Base-by-base conservation (phyloP, 2,888 invertebrate species). In the Ryuthela nishihirai region DNA sequence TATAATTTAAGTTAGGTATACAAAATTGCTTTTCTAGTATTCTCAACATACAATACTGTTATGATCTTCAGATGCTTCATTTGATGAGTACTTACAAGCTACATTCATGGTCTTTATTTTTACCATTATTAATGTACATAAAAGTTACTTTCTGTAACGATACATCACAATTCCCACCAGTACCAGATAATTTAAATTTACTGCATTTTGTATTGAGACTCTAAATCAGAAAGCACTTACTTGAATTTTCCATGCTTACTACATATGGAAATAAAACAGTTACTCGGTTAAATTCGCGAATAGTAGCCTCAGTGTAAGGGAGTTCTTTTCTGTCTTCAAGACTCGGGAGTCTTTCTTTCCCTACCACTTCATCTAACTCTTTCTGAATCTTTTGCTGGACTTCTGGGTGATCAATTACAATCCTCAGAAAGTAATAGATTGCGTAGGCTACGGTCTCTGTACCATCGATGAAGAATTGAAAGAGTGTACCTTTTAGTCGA, bases 181-280 rank as follows among this genome's bases (percentile, higher is more conserved):
- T n/a, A n/a, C n/a, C n/a, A n/a, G n/a, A n/a, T n/a, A n/a, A n/a
- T n/a, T n/a, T n/a, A n/a, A n/a, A n/a, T n/a, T n/a, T n/a, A n/a
- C n/a, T n/a, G n/a, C n/a, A n/a, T n/a, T n/a, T n/a, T n/a, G n/a
- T n/a, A n/a, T n/a, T n/a, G n/a, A n/a, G n/a, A n/a, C n/a, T n/a
- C n/a, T 38, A 38, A 38, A 10, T 15, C 1, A 12, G 9, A 38
- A 12, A 4, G 1, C 4, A 38, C 38, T 38, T 20, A 38, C 38
- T 12, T 15, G n/a, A 18, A 20, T 20, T 18, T 18, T 87, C 83
- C 67, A 83, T 82, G 1, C 85, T 86, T 0, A 90, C 88, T 0
- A 89, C 88, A 70, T 91, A 91, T 0, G 92, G 91, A 0, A 92
- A 90, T 54, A 92, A 91, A 0, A 88, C 88, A 0, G 87, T 82